These are phyloP conservation scores for Stegophylla sp. DNA, from an alignment of 2,888 invertebrate genomes.

Conservation along the genomic window DNA sequence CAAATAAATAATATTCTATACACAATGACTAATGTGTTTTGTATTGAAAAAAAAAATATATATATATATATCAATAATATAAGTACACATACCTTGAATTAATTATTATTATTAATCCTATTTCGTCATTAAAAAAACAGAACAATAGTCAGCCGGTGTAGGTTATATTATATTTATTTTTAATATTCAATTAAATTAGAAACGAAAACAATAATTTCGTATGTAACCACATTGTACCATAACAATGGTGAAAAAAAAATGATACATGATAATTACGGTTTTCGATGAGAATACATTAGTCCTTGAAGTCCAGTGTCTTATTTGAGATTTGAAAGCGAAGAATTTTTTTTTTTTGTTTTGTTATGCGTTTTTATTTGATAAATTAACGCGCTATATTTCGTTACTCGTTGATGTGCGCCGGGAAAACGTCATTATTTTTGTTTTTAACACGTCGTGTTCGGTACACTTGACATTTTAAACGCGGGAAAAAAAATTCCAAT, in stretches of 20 bases:
- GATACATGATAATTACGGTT: not conserved
- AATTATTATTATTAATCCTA: not conserved
- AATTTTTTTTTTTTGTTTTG: too few species aligned
- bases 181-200: not conserved
- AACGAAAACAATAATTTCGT: not conserved
- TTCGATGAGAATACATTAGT: not conserved
- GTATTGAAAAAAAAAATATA: not conserved
- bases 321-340: not conserved
- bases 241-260: too few species aligned
- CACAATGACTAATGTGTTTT: not conserved
- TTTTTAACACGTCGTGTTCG: too few species aligned
- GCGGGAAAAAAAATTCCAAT: too few species aligned
- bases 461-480: too few species aligned
- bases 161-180: not conserved
- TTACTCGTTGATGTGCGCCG: too few species aligned
- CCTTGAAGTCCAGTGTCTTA: not conserved
- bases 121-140: not conserved
- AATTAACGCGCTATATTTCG: too few species aligned
- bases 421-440: too few species aligned
- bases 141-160: not conserved
- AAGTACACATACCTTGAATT: not conserved
- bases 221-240: not conserved
- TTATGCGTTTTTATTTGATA: too few species aligned
- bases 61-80: not conserved
- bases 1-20: not conserved